Conservation (phyloP, 2,797 vertebrate species). For the Esox masquinongy region DNA sequence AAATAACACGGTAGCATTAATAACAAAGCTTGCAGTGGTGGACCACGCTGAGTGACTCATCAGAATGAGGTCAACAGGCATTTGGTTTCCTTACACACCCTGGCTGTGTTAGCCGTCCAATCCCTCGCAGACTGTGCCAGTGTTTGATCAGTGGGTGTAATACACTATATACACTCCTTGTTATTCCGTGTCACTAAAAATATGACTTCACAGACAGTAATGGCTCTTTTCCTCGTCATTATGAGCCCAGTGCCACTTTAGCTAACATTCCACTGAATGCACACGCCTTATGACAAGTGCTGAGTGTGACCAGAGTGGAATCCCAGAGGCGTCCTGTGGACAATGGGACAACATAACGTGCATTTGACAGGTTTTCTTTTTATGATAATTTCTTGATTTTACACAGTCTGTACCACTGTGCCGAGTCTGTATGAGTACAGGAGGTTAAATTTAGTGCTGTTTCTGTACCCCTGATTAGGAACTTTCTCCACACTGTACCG, state of each 20-base stretch:
- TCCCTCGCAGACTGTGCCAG: too few relatives aligned
- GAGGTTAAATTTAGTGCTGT: neutral
- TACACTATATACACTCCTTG: neutral
- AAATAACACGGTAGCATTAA: neutral
- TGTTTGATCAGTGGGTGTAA: neutral
- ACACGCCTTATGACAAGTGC: neutral
- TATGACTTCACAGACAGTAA: neutral
- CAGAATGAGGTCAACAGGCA: neutral
- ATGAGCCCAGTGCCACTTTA: neutral
- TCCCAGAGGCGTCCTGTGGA: too few relatives aligned
- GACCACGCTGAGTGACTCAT: neutral
- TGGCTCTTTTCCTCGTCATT: too few relatives aligned
- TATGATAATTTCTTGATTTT: neutral
- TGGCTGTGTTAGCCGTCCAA: neutral
- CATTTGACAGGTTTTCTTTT: too few relatives aligned
- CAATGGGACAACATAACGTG: too few relatives aligned
- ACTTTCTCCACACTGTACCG: neutral
- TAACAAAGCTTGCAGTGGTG: neutral
- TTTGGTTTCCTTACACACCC: neutral
- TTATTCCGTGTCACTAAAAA: too few relatives aligned
- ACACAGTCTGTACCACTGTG: neutral
- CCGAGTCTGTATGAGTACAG: neutral
- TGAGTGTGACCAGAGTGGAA: neutral
- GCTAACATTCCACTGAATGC: neutral
- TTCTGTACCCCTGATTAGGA: neutral